A percentile compares a stretch with the other conserved stretches of the same genome.
These are phyloP conservation scores for Ridgeia piscesae DNA, from an alignment of 1,140 invertebrate genomes.

Conservation along the genomic window DNA sequence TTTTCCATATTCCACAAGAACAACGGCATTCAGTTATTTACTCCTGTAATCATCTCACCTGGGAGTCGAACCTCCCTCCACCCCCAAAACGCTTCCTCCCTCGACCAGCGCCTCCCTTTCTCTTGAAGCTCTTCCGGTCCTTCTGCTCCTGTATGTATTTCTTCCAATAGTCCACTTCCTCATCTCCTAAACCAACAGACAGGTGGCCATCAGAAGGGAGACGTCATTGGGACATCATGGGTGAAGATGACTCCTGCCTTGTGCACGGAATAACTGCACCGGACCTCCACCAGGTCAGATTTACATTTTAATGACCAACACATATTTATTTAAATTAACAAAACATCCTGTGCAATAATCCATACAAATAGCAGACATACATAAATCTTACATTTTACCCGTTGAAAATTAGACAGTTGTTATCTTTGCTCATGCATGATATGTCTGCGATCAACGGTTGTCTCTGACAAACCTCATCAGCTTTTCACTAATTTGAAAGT, in stretches of 20 bases:
- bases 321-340: no score
- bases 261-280: no score
- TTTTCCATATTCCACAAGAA: neutral
- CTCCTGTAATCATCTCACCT: constrained; percentile 15
- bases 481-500: no score
- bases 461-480: no score
- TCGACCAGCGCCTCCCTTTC: neutral
- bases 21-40: no score
- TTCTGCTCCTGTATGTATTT: constrained; percentile 23
- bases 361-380: neutral
- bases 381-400: neutral
- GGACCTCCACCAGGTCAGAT: no score
- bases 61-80: constrained; percentile 23
- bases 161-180: constrained; percentile 40
- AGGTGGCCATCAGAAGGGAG: constrained; percentile 64
- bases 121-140: neutral
- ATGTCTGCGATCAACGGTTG: no score
- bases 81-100: constrained; percentile 32
- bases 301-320: no score
- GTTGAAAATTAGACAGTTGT: constrained; percentile 7
- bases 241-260: constrained; percentile 6
- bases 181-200: constrained; percentile 76
- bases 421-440: no score
- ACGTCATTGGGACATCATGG: constrained; percentile 57
- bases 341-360: no score